Conservation (phyloP, 2,888 invertebrate genomes). For the Philopedon plagiatum region DNA sequence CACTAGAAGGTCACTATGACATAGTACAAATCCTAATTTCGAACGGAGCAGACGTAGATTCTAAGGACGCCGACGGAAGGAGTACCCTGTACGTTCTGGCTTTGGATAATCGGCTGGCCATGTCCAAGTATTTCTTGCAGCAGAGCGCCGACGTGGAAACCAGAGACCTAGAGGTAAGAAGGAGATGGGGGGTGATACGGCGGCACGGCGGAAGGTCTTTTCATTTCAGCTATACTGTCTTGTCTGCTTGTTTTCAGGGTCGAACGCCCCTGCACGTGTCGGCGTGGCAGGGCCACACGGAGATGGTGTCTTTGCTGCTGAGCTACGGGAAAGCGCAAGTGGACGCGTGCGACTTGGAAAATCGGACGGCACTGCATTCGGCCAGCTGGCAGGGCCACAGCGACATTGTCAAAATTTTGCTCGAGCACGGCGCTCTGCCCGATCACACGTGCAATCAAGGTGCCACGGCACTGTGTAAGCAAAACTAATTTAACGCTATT, state of each 20-base stretch:
- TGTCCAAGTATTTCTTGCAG: constrained; percentile 85
- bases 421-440: constrained; percentile 86
- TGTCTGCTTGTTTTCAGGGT: constrained; percentile 71
- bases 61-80: constrained; percentile 92
- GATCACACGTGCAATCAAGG: constrained; percentile 96
- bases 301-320: constrained; percentile 90
- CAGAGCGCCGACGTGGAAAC: constrained; percentile 89
- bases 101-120: constrained; percentile 86
- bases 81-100: constrained; percentile 94
- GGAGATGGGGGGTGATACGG: too few relatives aligned
- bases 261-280: constrained; percentile 92
- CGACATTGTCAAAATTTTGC: constrained; percentile 83
- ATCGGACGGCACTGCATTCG: constrained; percentile 92
- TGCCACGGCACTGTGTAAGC: constrained; percentile 87
- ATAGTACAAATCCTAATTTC: constrained; percentile 79
- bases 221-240: neutral
- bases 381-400: constrained; percentile 97
- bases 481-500: too few relatives aligned
- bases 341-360: constrained; percentile 90
- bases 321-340: constrained; percentile 85
- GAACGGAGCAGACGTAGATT: constrained; percentile 87
- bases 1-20: constrained; percentile 88
- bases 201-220: too few relatives aligned
- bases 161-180: constrained; percentile 86
- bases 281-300: constrained; percentile 94